Evolutionary conservation across 2,888 invertebrate genomes (phyloP).

Genomic region (Melanchra persicariae): DNA sequence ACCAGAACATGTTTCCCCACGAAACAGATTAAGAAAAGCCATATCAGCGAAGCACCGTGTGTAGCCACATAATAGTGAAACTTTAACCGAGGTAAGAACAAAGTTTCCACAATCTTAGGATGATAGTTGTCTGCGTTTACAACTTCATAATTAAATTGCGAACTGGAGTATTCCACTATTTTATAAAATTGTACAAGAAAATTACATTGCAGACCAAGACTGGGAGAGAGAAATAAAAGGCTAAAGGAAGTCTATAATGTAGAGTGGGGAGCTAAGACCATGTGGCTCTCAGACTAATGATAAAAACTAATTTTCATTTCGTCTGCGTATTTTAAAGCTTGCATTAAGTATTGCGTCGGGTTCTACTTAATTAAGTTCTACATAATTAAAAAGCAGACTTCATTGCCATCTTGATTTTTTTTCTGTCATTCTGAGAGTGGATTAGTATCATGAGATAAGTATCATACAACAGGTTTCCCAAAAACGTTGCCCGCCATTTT

Average conservation of each 20-base stretch:
- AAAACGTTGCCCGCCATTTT: conserved; percentile 5
- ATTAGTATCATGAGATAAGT: conserved; percentile 8
- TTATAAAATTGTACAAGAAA: conserved; percentile 27
- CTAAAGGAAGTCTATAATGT: conserved; percentile 24
- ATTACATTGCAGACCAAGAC: conserved; percentile 35
- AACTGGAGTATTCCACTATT: conserved; percentile 16
- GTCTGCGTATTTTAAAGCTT: conserved; percentile 2
- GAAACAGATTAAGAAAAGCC: conserved; percentile 16
- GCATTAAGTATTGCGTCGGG: conserved; percentile 2
- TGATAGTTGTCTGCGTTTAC: conserved; percentile 41
- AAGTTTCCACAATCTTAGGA: conserved; percentile 46
- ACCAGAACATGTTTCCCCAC: background rate
- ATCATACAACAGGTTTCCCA: conserved; percentile 9
- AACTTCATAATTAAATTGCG: conserved; percentile 54
- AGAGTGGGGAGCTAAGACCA: conserved; percentile 15
- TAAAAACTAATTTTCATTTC: conserved; percentile 37
- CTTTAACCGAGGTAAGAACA: conserved; percentile 37
- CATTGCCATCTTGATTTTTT: background rate
- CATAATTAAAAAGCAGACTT: background rate
- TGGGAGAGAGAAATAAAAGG: conserved; percentile 11
- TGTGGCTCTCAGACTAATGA: conserved; percentile 14
- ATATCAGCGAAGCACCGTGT: conserved; percentile 11
- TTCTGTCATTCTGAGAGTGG: background rate
- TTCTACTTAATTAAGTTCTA: background rate
- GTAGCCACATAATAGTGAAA: conserved; percentile 34